Evolutionary conservation across 2,888 invertebrate genomes (phyloP), one percentile per base, ranked within the genome.

Genomic region (Drosophila melanosoma): DNA sequence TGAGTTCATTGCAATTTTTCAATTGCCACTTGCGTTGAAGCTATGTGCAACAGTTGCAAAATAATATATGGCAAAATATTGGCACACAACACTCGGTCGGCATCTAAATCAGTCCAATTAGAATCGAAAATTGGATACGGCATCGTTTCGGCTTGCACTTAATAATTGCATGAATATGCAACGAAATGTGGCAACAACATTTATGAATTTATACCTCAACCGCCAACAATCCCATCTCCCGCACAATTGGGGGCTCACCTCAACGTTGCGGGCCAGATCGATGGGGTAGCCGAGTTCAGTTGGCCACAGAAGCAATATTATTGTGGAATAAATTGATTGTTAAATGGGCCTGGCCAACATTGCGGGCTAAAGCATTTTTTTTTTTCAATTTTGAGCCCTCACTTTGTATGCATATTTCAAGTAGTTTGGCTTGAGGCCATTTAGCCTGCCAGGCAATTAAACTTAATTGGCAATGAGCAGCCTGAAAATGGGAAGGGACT

Each of bases 271-370:
- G 48, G 26, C 2, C 53, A 42, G 48, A 36, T 61, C 56, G 60
- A 48, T 67, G 15, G 45, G 63, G 56, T 52, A 32, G 32, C 11
- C 7, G 6, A 23, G 23, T 54, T 23, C 23, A 48, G 54, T 54
- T 40, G 56, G 52, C 59, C 69, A 65, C 70, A 79, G 79, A 64
- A 69, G 81, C 76, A 69, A 82, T 83, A 84, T 80, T 90, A 90
- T 90, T 75, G 69, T 62, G 73, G 76, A 90, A 84, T 87, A 90
- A 90, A 91, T 90, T 89, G 90, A 86, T 90, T 90, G 87, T 90
- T 87, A 89, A 91, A 90, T 83, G 79, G 81, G 60, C 71, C 66
- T 48, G 53, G 23, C 36, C 36, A 23, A 45, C 40, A 64, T 42
- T 61, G 48, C 40, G 36, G 29, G 38, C 15, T 40, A 29, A 67